Evolutionary conservation across 2,797 vertebrate species (phyloP).

Genomic region (Sebastes cheni): DNA sequence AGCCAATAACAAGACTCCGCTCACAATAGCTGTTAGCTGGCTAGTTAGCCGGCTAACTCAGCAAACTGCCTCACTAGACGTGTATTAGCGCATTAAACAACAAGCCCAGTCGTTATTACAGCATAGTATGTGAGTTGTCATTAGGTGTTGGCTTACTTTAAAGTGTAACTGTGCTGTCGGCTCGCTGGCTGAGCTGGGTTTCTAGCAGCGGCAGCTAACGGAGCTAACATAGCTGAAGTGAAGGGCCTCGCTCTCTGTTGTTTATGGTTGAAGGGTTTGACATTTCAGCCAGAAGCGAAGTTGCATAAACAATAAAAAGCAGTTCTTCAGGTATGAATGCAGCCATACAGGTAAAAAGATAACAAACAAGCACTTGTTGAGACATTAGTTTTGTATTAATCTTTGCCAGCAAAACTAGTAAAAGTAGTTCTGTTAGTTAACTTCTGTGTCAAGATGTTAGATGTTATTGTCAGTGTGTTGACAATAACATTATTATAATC

Average conservation of each 20-base stretch:
- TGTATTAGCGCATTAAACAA: neutral
- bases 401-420: neutral
- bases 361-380: neutral
- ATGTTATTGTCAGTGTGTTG: too few relatives aligned
- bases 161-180: constrained; percentile 1
- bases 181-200: neutral
- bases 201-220: constrained; percentile 50
- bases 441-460: neutral
- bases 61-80: neutral
- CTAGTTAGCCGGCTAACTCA: constrained; percentile 3
- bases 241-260: constrained; percentile 46
- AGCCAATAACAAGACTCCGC: constrained; percentile 30
- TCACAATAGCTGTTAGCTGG: constrained; percentile 29
- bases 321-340: neutral
- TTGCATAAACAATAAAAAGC: constrained; percentile 25
- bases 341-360: neutral
- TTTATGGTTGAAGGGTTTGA: constrained; percentile 42
- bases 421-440: neutral
- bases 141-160: neutral
- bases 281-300: constrained; percentile 25
- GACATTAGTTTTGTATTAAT: neutral
- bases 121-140: accelerated
- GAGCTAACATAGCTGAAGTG: neutral
- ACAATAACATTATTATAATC: too few relatives aligned
- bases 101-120: accelerated